A percentile compares a stretch with the other conserved stretches of the same genome.
phyloP scores from a whole-genome alignment of 2,113 vertebrate genomes.

The Reinhardtius hippoglossoides region DNA sequence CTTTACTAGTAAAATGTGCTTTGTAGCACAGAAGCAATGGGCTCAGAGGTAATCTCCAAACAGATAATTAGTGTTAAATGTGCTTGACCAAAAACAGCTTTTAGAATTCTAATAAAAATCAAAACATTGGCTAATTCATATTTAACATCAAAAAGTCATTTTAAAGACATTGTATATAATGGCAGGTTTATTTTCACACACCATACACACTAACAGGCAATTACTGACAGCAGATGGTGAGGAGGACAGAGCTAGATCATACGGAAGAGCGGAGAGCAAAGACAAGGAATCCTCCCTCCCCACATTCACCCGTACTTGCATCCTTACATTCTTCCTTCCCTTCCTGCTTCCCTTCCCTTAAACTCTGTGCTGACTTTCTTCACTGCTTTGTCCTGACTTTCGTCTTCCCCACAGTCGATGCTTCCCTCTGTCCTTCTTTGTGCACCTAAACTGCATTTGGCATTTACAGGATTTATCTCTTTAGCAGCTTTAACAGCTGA shows the following conservation, averaged over 20 bases:
- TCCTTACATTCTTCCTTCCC: not conserved
- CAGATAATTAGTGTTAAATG: no score
- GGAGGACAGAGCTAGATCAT: constrained; percentile 51
- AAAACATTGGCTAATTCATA: not conserved
- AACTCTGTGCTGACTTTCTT: not conserved
- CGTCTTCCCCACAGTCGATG: not conserved
- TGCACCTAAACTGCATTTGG: not conserved
- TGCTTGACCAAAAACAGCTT: no score
- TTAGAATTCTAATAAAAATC: not conserved
- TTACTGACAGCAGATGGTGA: constrained; percentile 64
- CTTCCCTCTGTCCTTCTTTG: not conserved
- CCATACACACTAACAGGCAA: constrained; percentile 35
- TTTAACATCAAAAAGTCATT: not conserved
- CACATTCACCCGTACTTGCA: constrained; percentile 1
- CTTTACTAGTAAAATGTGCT: no score
- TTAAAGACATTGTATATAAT: not conserved
- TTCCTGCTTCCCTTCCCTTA: not conserved
- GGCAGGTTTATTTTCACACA: constrained; percentile 4
- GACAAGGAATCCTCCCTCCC: no score
- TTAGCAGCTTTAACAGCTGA: not conserved
- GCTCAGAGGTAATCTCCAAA: no score
- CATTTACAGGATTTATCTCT: no score
- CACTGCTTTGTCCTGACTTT: not conserved
- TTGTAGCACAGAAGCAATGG: no score
- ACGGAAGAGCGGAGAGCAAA: constrained; percentile 42